These are phyloP conservation scores for human DNA, from an alignment of 2,113 vertebrate species.

Conservation along the genomic window DNA sequence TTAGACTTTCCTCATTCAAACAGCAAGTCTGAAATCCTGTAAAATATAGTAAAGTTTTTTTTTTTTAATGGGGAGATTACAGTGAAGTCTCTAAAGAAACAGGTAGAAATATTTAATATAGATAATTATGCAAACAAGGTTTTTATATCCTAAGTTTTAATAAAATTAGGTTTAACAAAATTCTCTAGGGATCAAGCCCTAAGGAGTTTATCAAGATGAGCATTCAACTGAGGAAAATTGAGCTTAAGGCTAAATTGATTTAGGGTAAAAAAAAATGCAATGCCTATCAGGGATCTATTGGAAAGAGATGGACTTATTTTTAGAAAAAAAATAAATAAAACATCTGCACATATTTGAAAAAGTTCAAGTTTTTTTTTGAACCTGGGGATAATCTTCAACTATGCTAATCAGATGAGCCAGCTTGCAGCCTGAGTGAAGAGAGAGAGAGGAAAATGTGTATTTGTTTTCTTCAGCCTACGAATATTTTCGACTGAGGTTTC, in stretches of 20 bases:
- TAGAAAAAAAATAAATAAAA: background rate
- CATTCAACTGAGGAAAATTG: conserved; percentile 72
- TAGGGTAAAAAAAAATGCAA: conserved; percentile 56
- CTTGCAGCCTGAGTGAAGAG: background rate
- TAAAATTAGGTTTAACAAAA: conserved; percentile 83
- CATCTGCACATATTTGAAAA: conserved; percentile 29
- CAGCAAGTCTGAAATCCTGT: background rate
- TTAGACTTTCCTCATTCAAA: conserved; percentile 10
- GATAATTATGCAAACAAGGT: conserved; percentile 83
- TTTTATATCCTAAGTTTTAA: conserved; percentile 81
- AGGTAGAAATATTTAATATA: conserved; percentile 82
- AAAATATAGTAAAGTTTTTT: background rate
- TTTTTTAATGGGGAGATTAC: conserved; percentile 55
- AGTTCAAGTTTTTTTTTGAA: background rate
- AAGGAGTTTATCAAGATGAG: conserved; percentile 81
- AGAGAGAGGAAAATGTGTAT: background rate
- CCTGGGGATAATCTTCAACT: background rate
- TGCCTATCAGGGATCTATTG: conserved; percentile 39
- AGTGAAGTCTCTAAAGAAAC: conserved; percentile 76
- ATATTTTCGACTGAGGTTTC: background rate
- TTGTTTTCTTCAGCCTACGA: background rate
- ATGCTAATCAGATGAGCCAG: background rate
- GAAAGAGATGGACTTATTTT: conserved; percentile 40
- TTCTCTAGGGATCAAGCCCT: conserved; percentile 68
- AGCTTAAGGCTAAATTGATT: conserved; percentile 79